Base-by-base conservation (phyloP, 2,113 vertebrate species). In the Nestor notabilis region DNA sequence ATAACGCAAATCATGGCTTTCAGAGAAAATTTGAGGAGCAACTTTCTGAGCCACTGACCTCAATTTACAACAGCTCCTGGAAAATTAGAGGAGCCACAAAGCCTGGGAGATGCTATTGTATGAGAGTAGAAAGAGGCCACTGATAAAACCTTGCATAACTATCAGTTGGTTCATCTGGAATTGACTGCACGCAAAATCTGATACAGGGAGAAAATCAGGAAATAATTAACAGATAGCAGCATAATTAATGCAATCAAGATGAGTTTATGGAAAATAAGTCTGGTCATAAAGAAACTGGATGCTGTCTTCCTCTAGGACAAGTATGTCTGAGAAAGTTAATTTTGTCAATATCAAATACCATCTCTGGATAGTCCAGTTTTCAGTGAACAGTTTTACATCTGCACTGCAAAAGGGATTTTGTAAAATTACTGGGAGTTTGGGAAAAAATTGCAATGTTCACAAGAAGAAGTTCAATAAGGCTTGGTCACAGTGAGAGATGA, bases 211-310 rank as follows among this genome's bases (percentile, higher is more conserved):
- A 81, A 94, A 95, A 96, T 95, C 93, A 94, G 96, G 86, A 96
- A 96, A 89, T 92, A 92, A 97, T 95, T 96, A 96, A 86, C 83
- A 93, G 85, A 95, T 70, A 88, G 71, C 60, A 94, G 88, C 88
- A 95, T 95, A 96, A 95, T 96, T 96, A 94, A 95, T 95, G 92
- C 43, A 94, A 96, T 95, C 95, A 96, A 75, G 71, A 75, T 75
- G 46, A 92, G 80, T 92, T 96, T 84, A 81, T 94, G 80, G 88
- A 89, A 90, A 96, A 78, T 83, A 92, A 89, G 71, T 75, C 92
- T 3, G 0, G 80, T 84, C 89, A 83, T 64, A 93, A 76, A 70
- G 65, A 88, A 85, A 75, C 14, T 41, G 43, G 21, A 75, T 78
- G 21, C 33, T 75, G n/a, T 37, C 49, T 95, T 96, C 69, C 75